A percentile compares a stretch with the other conserved stretches of the same genome.
phyloP scores from a whole-genome alignment of 2,888 invertebrate genomes.

The Micoletzkya japonica region DNA sequence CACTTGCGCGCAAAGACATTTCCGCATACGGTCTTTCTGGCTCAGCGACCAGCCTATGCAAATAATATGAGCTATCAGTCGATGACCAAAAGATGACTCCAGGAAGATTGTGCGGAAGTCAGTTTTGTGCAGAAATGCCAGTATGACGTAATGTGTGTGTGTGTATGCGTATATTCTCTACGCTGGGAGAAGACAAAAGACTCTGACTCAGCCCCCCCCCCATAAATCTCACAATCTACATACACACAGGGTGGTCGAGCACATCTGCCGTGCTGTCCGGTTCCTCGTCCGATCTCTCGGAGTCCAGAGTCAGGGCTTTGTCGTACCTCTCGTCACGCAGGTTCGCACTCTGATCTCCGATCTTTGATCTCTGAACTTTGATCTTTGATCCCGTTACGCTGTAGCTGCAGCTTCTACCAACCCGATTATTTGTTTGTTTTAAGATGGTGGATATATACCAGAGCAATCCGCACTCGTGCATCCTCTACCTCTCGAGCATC shows the following conservation, averaged over 20 bases:
- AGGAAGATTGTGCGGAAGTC: too few relatives aligned
- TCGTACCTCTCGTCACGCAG: slow-evolving; percentile 81
- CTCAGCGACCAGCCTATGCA: too few relatives aligned
- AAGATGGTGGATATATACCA: slow-evolving; percentile 77
- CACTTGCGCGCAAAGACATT: too few relatives aligned
- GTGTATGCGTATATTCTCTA: too few relatives aligned
- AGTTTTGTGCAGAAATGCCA: too few relatives aligned
- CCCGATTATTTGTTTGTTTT: neutral
- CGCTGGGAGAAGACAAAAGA: too few relatives aligned
- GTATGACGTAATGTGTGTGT: too few relatives aligned
- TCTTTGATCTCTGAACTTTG: neutral
- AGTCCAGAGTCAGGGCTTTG: slow-evolving; percentile 76
- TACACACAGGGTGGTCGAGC: slow-evolving; percentile 81
- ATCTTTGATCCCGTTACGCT: too few relatives aligned
- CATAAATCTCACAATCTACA: neutral
- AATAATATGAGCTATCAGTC: too few relatives aligned
- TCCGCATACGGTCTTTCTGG: too few relatives aligned
- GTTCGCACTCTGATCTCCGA: slow-evolving; percentile 65
- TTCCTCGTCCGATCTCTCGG: slow-evolving; percentile 81
- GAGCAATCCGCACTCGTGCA: slow-evolving; percentile 79
- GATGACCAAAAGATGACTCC: too few relatives aligned
- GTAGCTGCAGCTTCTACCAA: neutral
- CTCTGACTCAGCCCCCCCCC: too few relatives aligned
- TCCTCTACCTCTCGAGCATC: slow-evolving; percentile 76
- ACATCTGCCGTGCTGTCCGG: slow-evolving; percentile 84